These are phyloP conservation scores for Emydura subglobosa DNA, from an alignment of 2,113 vertebrate genomes.

Conservation along the genomic window DNA sequence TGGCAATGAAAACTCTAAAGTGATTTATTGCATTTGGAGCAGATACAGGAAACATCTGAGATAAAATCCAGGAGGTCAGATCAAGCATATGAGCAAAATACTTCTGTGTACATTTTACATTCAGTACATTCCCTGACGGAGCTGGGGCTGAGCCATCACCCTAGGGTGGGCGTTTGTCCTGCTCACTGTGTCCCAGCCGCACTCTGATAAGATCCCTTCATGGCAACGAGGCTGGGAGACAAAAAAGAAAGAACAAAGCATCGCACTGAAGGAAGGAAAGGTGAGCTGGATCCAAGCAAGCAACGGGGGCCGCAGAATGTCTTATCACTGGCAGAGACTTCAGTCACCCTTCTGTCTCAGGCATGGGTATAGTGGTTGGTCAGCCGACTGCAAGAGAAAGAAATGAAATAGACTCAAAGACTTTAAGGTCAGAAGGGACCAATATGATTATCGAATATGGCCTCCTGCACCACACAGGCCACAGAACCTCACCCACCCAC, in stretches of 20 bases:
- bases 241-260: constrained; percentile 7
- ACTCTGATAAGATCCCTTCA: neutral
- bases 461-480: too few species aligned
- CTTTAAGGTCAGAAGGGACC: too few species aligned
- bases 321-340: constrained; percentile 4
- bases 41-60: neutral
- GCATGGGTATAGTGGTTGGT: constrained; percentile 9
- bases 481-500: too few species aligned
- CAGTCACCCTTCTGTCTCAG: neutral
- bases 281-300: constrained; percentile 1
- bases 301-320: neutral
- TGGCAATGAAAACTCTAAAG: neutral
- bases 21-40: constrained; percentile 56
- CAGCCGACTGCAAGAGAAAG: constrained; percentile 54
- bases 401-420: neutral
- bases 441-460: too few species aligned
- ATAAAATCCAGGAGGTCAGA: constrained; percentile 30
- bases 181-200: neutral
- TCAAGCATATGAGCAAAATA: constrained; percentile 21
- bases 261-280: neutral
- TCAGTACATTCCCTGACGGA: neutral
- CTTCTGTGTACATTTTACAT: neutral
- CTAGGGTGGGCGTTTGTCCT: neutral
- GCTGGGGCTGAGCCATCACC: neutral
- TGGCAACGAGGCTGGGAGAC: neutral